A percentile compares a stretch with the other conserved stretches of the same genome.
Conservation (phyloP, 1,140 invertebrate genomes). For the Neodiprion lecontei region DNA sequence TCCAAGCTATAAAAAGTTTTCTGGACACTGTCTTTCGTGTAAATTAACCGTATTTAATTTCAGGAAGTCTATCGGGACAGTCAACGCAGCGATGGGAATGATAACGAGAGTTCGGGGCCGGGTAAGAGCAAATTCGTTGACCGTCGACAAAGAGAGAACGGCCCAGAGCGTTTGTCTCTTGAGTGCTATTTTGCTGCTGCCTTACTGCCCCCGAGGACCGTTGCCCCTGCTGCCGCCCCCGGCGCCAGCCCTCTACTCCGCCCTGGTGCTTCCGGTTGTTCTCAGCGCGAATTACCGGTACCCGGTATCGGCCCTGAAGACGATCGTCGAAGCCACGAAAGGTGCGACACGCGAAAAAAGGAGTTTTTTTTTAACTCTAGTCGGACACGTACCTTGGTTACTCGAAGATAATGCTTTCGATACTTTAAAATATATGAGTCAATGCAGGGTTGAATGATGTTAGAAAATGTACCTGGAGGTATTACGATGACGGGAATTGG, state of each 20-base stretch:
- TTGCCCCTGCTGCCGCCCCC: slow-evolving; percentile 65
- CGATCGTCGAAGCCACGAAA: slow-evolving; percentile 52
- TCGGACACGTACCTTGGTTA: too few relatives aligned
- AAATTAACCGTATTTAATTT: too few relatives aligned
- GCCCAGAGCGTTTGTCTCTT: slow-evolving; percentile 73
- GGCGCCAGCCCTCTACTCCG: slow-evolving; percentile 68
- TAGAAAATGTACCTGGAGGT: too few relatives aligned
- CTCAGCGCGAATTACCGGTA: slow-evolving; percentile 73
- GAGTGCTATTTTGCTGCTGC: slow-evolving; percentile 67
- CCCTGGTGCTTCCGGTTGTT: slow-evolving; percentile 67
- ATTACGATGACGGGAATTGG: too few relatives aligned
- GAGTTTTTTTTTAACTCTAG: not conserved
- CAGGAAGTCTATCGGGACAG: too few relatives aligned
- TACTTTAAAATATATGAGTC: too few relatives aligned
- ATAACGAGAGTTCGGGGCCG: slow-evolving; percentile 70
- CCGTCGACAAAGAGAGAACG: slow-evolving; percentile 69
- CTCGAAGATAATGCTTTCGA: too few relatives aligned
- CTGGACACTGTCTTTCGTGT: too few relatives aligned
- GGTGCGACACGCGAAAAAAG: slow-evolving; percentile 34
- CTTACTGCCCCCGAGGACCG: slow-evolving; percentile 66
- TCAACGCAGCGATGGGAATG: slow-evolving; percentile 65
- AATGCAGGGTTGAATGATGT: too few relatives aligned
- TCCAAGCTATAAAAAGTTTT: too few relatives aligned
- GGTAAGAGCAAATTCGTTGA: slow-evolving; percentile 68
- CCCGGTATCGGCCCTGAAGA: slow-evolving; percentile 63